A percentile compares a stretch with the other conserved stretches of the same genome.
These are phyloP conservation scores for Tupaia tana DNA, from an alignment of 2,113 vertebrate genomes.

Conservation along the genomic window DNA sequence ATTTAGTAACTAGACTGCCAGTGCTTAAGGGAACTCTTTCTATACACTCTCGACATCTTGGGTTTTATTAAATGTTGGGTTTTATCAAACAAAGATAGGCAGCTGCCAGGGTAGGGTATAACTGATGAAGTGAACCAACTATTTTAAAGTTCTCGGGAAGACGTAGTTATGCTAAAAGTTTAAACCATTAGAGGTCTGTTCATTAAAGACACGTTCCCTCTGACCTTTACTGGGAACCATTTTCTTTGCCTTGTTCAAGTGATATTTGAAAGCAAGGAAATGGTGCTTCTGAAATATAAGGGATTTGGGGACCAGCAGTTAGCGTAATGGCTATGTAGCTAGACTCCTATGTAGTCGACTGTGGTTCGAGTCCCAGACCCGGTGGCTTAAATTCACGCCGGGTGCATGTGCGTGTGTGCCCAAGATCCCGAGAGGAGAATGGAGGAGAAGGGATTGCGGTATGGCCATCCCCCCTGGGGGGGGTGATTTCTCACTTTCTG, in stretches of 20 bases:
- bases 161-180: background rate
- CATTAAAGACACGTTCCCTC: constrained; percentile 29
- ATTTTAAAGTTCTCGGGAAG: constrained; percentile 18
- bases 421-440: no score
- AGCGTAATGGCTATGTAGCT: no score
- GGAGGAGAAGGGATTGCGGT: no score
- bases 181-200: constrained; percentile 8
- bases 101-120: background rate
- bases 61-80: background rate
- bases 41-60: background rate
- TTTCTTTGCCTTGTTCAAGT: constrained; percentile 9
- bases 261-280: constrained; percentile 43
- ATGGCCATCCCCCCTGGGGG: no score
- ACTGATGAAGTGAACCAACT: background rate
- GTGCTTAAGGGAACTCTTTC: background rate
- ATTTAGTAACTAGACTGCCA: background rate
- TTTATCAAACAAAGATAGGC: constrained; percentile 27
- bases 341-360: no score
- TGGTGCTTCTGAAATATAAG: background rate
- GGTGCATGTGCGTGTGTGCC: no score
- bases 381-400: no score
- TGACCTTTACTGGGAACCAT: constrained; percentile 32
- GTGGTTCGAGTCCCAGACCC: no score
- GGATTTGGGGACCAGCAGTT: no score
- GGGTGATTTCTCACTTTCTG: no score